phyloP scores from a whole-genome alignment of 1,140 invertebrate genomes.

The Mercenaria mercenaria region DNA sequence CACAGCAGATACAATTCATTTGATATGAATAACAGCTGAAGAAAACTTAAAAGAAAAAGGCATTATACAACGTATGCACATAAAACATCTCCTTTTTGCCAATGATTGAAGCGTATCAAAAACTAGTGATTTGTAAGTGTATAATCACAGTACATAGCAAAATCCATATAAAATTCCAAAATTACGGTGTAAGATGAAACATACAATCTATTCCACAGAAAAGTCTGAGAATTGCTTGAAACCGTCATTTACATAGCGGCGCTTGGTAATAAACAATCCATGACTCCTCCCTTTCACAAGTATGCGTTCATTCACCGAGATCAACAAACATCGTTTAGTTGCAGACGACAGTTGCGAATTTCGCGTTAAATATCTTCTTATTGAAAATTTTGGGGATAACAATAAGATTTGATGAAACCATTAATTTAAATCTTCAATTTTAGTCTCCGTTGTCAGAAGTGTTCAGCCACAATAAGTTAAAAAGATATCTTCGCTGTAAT shows the following conservation, averaged over 20 bases:
- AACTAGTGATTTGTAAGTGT: too few relatives aligned
- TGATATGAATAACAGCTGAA: too few relatives aligned
- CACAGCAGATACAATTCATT: too few relatives aligned
- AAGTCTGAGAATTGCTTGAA: constrained; percentile 19
- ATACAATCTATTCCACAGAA: constrained; percentile 27
- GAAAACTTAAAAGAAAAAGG: too few relatives aligned
- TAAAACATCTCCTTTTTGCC: too few relatives aligned
- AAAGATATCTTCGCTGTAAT: not conserved
- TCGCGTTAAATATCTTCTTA: constrained; percentile 14
- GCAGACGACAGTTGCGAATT: constrained; percentile 29
- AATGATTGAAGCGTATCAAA: too few relatives aligned
- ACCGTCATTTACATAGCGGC: constrained; percentile 43
- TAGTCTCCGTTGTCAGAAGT: not conserved
- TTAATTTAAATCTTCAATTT: constrained; percentile 22
- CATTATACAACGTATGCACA: too few relatives aligned
- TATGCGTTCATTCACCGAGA: constrained; percentile 18
- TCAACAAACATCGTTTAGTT: not conserved
- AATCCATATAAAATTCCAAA: constrained; percentile 3
- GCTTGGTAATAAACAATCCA: constrained; percentile 31
- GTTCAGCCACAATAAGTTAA: constrained; percentile 27
- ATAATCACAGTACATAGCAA: not conserved
- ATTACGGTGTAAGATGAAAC: constrained; percentile 9
- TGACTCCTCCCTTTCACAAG: constrained; percentile 39
- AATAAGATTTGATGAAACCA: constrained; percentile 10
- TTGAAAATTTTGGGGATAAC: not conserved